These are phyloP conservation scores for Aethina tumida DNA, from an alignment of 1,140 invertebrate genomes.

Conservation along the genomic window DNA sequence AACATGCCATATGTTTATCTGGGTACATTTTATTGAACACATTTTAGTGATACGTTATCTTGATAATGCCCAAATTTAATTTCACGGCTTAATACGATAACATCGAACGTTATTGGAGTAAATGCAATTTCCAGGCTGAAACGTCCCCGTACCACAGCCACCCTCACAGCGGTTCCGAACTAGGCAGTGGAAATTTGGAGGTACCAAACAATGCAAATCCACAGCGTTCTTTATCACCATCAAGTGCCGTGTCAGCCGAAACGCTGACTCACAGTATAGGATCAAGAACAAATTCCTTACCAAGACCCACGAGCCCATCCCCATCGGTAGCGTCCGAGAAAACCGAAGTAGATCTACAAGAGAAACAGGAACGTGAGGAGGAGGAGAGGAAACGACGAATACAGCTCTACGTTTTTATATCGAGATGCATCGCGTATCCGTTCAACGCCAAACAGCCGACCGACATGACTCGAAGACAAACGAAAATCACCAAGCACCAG, in stretches of 20 bases:
- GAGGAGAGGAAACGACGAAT: constrained; percentile 86
- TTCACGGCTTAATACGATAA: too few species aligned
- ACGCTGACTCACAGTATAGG: constrained; percentile 39
- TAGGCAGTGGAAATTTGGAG: constrained; percentile 33
- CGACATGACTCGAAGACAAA: constrained; percentile 87
- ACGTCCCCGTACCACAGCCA: constrained; percentile 28
- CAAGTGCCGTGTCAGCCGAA: constrained; percentile 53
- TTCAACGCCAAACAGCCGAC: constrained; percentile 99
- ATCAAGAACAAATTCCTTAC: constrained; percentile 51
- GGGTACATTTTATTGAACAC: too few species aligned
- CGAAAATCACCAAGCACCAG: constrained; percentile 93
- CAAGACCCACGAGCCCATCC: constrained; percentile 71
- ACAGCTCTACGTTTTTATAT: constrained; percentile 97
- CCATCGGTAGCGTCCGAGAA: constrained; percentile 74
- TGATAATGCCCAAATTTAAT: too few species aligned
- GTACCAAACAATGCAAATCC: constrained; percentile 39
- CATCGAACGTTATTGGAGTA: not conserved
- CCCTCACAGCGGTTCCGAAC: constrained; percentile 23
- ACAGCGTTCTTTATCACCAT: constrained; percentile 46
- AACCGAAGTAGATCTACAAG: constrained; percentile 58
- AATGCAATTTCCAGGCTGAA: constrained; percentile 22
- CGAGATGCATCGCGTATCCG: constrained; percentile 95
- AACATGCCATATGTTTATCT: too few species aligned
- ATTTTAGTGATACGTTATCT: too few species aligned
- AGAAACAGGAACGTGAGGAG: constrained; percentile 80